A percentile compares a stretch with the other conserved stretches of the same genome.
These are phyloP conservation scores for Girardinichthys multiradiatus DNA, from an alignment of 2,113 vertebrate species.

Conservation along the genomic window DNA sequence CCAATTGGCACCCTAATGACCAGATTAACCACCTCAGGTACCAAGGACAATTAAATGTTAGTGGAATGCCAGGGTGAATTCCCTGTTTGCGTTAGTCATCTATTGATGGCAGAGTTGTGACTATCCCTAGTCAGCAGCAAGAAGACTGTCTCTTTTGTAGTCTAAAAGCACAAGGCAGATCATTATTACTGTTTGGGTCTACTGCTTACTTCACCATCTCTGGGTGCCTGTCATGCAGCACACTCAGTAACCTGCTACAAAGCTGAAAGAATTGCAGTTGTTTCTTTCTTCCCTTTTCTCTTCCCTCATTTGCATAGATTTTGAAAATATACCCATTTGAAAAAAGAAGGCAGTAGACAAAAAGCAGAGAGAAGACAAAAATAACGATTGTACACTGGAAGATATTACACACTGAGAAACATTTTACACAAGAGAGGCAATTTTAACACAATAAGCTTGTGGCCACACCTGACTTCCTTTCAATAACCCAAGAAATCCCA, in stretches of 20 bases:
- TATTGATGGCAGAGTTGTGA: slow-evolving; percentile 49
- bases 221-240: slow-evolving; percentile 64
- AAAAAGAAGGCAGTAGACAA: slow-evolving; percentile 11
- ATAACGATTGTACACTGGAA: slow-evolving; percentile 8
- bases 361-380: slow-evolving; percentile 8
- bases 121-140: slow-evolving; percentile 42
- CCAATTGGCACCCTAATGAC: slow-evolving; percentile 62
- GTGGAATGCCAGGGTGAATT: slow-evolving; percentile 51
- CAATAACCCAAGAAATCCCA: neutral
- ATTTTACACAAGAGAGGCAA: neutral
- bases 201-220: slow-evolving; percentile 57
- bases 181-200: slow-evolving; percentile 62
- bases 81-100: slow-evolving; percentile 49
- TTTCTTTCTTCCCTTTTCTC: neutral
- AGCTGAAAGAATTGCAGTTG: slow-evolving; percentile 59
- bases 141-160: slow-evolving; percentile 50
- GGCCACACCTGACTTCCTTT: slow-evolving; percentile 9
- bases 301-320: slow-evolving; percentile 4
- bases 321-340: slow-evolving; percentile 9
- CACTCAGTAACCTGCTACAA: slow-evolving; percentile 62
- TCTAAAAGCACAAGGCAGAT: slow-evolving; percentile 56
- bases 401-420: slow-evolving; percentile 26
- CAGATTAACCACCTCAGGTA: slow-evolving; percentile 59
- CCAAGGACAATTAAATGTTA: slow-evolving; percentile 69
- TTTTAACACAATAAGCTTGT: slow-evolving; percentile 3